Evolutionary conservation across 2,888 invertebrate species (phyloP), one percentile per base, ranked within the genome.

Genomic region (Drosophila nr. fundita): DNA sequence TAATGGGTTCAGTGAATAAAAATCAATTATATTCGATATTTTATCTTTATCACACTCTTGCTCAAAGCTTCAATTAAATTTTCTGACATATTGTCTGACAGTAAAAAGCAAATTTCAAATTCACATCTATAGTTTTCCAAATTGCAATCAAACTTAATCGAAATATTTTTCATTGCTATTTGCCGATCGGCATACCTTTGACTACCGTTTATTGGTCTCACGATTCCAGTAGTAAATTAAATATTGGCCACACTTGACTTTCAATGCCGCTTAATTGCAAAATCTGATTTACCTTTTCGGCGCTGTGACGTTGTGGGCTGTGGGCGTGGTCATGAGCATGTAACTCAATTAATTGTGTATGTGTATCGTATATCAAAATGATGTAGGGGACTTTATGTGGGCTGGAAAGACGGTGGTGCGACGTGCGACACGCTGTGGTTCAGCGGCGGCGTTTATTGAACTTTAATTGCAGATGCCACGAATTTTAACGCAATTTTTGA

Each of bases 201-300:
- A 53, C 7, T 24, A 11, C 36, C 11, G 13, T 30, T 21, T 53
- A 10, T 30, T 21, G 40, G 24, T n/a, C 15, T 38, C 21, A 18
- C 15, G 49, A 27, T 11, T 32, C 40, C 8, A 15, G 45, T 38
- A 50, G 68, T 55, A 40, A 80, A 80, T 85, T 82, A 62, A 68
- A 50, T 61, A 72, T 77, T 74, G 21, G 49, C 49, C 69, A 67
- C 73, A 59, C 66, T 76, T 77, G 78, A 73, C 82, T 82, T 78
- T 78, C 71, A 81, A 87, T 87, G 76, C 62, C 57, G 68, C 73
- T 72, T 89, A 86, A 89, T 86, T 87, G 83, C 75, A 61, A 83
- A 88, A 89, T 89, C 66, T 75, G 86, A 87, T 88, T 89, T 83
- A 75, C 64, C 50, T 71, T 52, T 60, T 50, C 42, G 42, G 24